Base-by-base conservation (phyloP, 2,797 vertebrate species). In the Holocentrus rufus region DNA sequence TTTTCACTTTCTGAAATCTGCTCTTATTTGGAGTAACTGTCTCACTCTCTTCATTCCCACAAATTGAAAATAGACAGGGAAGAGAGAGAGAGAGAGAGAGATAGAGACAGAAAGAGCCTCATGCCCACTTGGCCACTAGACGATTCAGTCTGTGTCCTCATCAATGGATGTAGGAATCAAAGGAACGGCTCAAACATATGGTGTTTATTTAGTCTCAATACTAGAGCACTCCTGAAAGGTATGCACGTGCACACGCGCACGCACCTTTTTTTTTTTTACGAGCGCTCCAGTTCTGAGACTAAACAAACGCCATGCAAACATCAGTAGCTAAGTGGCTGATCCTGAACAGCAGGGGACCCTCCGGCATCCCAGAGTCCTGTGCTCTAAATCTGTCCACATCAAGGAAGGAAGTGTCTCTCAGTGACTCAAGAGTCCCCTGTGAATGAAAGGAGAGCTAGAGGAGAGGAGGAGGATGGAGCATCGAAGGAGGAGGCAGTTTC, bases 121-220 rank as follows among this genome's bases (percentile, higher is more conserved):
- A 67, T 72, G 73, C 67, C 69, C 52, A 57, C 58, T 79, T 52
- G 67, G 76, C 64, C 65, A 42, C 65, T 31, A 15, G 17, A 3
- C 1, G 55, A 34, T 15, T 31, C 17, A 18, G 17, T 30, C 55
- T 50, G 47, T 34, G 58, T 77, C 76, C 80, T 83, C 78, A 79
- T 83, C 81, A 88, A 74, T 63, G 68, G 70, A 76, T 30, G 68
- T 69, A 30, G 27, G 55, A 85, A 64, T 79, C 74, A 69, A 76
- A 82, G 70, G 20, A 11, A 11, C 20, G 70, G 50, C 69, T 74
- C 31, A 27, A 27, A 27, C 25, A 27, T 27, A 27, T 27, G 25
- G 25, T 27, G 25, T 27, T 27, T 27, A 27, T 27, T 27, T 27
- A 2, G 25, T 27, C 25, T 27, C 25, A 27, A 27, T 27, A 27